Percentiles rank a stretch among this genome's conserved stretches.
These are phyloP conservation scores for Carlito syrichta DNA, from an alignment of 2,113 vertebrate genomes.

Conservation along the genomic window DNA sequence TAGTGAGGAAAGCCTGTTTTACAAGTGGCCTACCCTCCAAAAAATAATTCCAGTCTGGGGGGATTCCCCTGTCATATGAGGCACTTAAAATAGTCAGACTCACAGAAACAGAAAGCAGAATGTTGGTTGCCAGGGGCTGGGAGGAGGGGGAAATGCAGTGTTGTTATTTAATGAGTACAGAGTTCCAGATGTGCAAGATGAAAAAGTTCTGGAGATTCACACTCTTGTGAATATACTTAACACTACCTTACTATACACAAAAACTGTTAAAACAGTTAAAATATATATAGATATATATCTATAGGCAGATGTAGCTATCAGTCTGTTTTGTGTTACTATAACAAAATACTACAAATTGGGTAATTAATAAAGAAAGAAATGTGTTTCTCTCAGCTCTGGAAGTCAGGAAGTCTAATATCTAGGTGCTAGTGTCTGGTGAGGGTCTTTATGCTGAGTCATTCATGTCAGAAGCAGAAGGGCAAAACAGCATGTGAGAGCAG, in stretches of 20 bases:
- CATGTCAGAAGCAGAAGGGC: background rate
- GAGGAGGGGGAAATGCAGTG: no score
- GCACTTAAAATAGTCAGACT: background rate
- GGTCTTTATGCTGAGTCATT: background rate
- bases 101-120: background rate
- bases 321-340: background rate
- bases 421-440: background rate
- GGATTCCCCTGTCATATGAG: no score
- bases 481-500: background rate
- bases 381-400: background rate
- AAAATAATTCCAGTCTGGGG: no score
- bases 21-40: no score
- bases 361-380: background rate
- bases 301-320: background rate
- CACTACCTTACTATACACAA: background rate
- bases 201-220: background rate
- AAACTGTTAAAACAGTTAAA: background rate
- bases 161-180: background rate
- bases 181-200: background rate
- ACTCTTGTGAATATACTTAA: background rate
- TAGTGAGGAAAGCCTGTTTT: no score
- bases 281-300: background rate
- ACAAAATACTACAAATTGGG: background rate
- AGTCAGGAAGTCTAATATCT: background rate
- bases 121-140: no score